Base-by-base conservation (phyloP, 2,113 vertebrate species). In the Pelusios castaneus region DNA sequence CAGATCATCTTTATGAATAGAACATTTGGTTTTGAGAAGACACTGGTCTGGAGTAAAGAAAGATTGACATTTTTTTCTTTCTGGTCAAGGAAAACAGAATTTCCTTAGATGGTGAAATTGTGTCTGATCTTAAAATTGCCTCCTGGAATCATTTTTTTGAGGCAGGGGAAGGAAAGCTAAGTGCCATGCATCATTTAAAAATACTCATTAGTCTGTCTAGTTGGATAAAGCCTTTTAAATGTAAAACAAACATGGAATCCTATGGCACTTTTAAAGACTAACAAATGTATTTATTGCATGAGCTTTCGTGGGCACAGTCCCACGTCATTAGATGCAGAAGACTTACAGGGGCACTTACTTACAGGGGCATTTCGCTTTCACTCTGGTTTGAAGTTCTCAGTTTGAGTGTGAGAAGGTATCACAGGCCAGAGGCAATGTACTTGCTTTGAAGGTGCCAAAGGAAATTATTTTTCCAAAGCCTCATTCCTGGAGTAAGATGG, bases 191-290 rank as follows among this genome's bases (percentile, higher is more conserved):
- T 49, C 82, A 4, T 60, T 34, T 17, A 8, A 0, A 2, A 84
- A 0, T 1, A 1, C 31, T 13, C 12, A 0, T 0, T 22, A 8
- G 14, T n/a, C 63, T 17, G 24, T 70, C 49, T 54, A 80, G 45
- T 76, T 38, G 54, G 8, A n/a, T 3, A 2, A 45, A 4, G 5
- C 25, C 29, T 43, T 29, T 47, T 47, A 47, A 47, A 10, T 47
- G 47, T 47, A 47, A 47, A 47, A 47, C 47, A 47, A 47, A 47
- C 10, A 47, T 8, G 47, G 47, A 47, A 47, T 47, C 47, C 47
- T 47, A 10, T 47, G 47, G 47, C 6, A 47, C 47, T 47, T 47
- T 47, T 47, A 47, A 47, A 47, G 47, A 47, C 47, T 47, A 47
- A 47, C 47, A 47, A 47, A 47, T 47, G 6, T 47, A 47, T 47